Conservation (phyloP, 2,113 vertebrate species). For the Camarhynchus parvulus region DNA sequence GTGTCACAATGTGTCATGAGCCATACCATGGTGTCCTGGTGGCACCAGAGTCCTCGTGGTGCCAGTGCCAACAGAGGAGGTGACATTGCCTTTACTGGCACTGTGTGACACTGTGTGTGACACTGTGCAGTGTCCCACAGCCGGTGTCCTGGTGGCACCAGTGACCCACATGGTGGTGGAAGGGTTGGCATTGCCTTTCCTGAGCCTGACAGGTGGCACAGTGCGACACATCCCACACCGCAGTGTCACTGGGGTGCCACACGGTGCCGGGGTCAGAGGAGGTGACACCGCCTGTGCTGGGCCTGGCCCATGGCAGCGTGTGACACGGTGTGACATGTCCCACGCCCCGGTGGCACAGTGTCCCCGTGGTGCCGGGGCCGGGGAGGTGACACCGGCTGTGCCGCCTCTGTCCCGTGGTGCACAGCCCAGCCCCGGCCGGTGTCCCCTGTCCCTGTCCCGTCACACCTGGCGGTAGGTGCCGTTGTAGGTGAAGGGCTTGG, state of each 20-base stretch:
- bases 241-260: neutral
- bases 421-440: accelerated
- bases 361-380: neutral
- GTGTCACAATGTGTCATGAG: neutral
- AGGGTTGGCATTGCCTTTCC: neutral
- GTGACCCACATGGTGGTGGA: neutral
- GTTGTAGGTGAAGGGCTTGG: slow-evolving; percentile 16
- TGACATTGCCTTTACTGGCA: neutral
- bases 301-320: neutral
- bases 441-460: neutral
- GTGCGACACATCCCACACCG: neutral
- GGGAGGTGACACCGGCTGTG: neutral
- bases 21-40: accelerated
- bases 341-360: accelerated
- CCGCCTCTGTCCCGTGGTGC: accelerated
- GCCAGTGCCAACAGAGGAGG: neutral
- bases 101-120: neutral
- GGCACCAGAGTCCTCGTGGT: neutral
- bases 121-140: neutral
- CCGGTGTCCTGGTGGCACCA: neutral
- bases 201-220: neutral
- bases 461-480: slow-evolving; percentile 77
- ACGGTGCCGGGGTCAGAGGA: neutral
- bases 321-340: neutral
- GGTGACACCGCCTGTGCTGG: neutral